A percentile compares a stretch with the other conserved stretches of the same genome.
These are phyloP conservation scores for Leptodactylus fuscus DNA, from an alignment of 2,113 vertebrate genomes.

Conservation along the genomic window DNA sequence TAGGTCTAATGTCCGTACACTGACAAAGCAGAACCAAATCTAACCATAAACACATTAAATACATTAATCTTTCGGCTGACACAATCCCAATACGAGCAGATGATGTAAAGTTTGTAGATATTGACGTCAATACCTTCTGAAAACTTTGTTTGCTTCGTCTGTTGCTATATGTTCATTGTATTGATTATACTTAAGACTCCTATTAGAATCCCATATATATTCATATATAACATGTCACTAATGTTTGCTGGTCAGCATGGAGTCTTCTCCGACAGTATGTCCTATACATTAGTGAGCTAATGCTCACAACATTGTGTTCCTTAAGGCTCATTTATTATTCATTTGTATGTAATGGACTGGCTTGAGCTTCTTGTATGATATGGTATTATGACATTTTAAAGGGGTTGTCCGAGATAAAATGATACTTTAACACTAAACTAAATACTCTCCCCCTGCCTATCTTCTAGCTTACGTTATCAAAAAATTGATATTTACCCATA, in stretches of 20 bases:
- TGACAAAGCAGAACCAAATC: not conserved
- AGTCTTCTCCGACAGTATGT: not conserved
- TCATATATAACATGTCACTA: slow-evolving; percentile 4
- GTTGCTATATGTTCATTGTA: not conserved
- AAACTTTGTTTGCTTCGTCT: not conserved
- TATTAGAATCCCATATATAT: too few relatives aligned
- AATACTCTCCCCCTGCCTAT: too few relatives aligned
- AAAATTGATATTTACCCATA: too few relatives aligned
- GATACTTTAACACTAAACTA: too few relatives aligned
- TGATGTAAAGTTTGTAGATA: not conserved
- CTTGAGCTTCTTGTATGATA: not conserved
- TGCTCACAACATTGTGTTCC: not conserved
- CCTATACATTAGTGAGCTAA: slow-evolving; percentile 9
- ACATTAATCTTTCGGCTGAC: slow-evolving; percentile 1
- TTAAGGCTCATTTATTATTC: slow-evolving; percentile 14
- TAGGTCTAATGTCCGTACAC: not conserved
- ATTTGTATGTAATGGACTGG: not conserved
- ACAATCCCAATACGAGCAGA: not conserved
- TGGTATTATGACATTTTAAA: too few relatives aligned
- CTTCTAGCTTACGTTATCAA: too few relatives aligned
- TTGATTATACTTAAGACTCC: slow-evolving; percentile 3
- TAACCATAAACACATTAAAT: not conserved
- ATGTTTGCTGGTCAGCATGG: slow-evolving; percentile 6
- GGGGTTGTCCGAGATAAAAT: too few relatives aligned
- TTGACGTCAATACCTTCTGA: slow-evolving; percentile 23